Evolutionary conservation across 2,888 invertebrate species (phyloP), one percentile per base, ranked within the genome.

Genomic region (Limnephilus marmoratus): DNA sequence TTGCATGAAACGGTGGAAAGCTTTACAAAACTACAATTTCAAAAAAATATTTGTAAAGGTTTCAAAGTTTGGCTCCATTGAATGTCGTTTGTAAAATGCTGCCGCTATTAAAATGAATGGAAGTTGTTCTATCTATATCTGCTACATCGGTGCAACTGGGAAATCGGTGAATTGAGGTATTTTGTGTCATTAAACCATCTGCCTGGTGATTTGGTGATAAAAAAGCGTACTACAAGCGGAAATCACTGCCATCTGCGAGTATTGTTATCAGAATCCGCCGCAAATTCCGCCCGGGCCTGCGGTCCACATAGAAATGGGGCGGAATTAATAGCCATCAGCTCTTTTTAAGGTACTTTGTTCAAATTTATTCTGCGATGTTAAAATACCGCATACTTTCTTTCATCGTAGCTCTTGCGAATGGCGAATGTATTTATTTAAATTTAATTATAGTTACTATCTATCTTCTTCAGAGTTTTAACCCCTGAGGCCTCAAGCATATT

Each of bases 241-340:
- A 83, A 83, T 83, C 83, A 83, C 34, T 83, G 83, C 45, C 90
- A 81, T 90, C 90, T 90, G 90, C 34, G 68, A 68, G 45, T 87
- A 80, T 83, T 91, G 91, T 91, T 91, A 92, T 92, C 92, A 90
- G 91, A 92, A 85, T 68, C 68, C 2, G 68, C 68, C 68, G 91
- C 85, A 86, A 83, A 83, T 34, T 37, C 92, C 92, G 82, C 91
- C 68, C 68, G 68, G 83, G 83, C 37, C 83, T n/a, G 68, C n/a
- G 68, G 68, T 68, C n/a, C 2, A 68, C n/a, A 24, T 24, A 18
- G 68, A 68, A 68, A 68, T 9, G 24, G 24, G 68, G 68, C 24
- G 68, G 68, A 24, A n/a, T 68, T 24, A 68, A n/a, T 68, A 68
- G 68, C 68, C 68, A 68, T 68, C 68, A 24, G 7, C 68, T 68